Base-by-base conservation (phyloP, 2,797 vertebrate species). In the Ciconia nigra region DNA sequence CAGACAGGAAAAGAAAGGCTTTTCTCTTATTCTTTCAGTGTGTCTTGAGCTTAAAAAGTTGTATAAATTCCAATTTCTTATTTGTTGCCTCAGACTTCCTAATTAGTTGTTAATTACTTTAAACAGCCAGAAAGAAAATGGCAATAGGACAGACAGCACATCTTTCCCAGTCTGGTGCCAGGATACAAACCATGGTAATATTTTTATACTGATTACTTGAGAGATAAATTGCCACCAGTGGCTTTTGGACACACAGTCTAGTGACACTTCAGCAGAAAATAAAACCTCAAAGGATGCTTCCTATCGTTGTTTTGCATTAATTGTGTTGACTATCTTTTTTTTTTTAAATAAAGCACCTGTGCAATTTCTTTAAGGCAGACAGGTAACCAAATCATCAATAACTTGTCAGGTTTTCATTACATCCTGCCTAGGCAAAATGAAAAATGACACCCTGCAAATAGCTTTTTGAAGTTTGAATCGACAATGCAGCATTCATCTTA, bases 381-480 rank as follows among this genome's bases (percentile, higher is more conserved):
- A 95, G 90, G 87, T 91, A 95, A 84, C 87, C 77, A 86, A 82
- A 80, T 54, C 79, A 88, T 94, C 82, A 95, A 89, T 95, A 95
- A 95, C 58, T 10, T 88, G 77, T 90, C 58, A 1, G 51, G 77
- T 90, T 95, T 88, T 87, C 88, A 97, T 91, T 95, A 87, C 91
- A 67, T 92, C 91, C 95, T 91, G 86, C 90, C 90, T 80, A 41
- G 77, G 87, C 81, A 78, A 72, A 89, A 92, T 84, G 89, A 95
- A 97, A 97, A 96, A 83, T 94, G 92, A 74, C 83, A 81, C 51
- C 58, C 72, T 95, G 96, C 83, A 92, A 94, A 97, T 97, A 90
- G 97, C 89, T 96, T 78, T 90, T 28, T 82, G 93, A 96, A 94
- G 96, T 79, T 87, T 73, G 95, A 86, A 59, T 66, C 3, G 13